Conservation (phyloP, 64 coral and sea anemone genomes). For the Dendronephthya gigantea region DNA sequence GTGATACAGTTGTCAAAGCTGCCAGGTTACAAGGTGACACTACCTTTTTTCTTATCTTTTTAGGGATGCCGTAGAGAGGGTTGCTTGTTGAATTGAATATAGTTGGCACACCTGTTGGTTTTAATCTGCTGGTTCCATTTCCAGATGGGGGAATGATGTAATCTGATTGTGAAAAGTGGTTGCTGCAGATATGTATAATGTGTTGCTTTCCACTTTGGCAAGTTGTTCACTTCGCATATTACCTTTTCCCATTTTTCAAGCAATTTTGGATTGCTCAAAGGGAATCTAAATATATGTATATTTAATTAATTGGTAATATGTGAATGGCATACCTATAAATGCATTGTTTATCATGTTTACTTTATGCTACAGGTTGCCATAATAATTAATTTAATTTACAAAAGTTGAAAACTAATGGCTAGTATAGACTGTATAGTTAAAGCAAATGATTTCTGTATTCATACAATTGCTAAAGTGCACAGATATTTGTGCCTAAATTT, state of each 20-base stretch:
- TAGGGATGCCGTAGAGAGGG: no score
- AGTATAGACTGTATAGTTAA: no score
- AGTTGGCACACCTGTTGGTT: background rate
- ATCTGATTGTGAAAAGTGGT: background rate
- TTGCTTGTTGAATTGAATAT: no score
- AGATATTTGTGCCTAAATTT: no score
- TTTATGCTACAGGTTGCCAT: no score
- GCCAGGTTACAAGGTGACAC: background rate
- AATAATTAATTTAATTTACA: no score
- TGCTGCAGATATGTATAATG: background rate
- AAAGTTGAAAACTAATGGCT: no score
- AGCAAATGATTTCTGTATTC: no score
- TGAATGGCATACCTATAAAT: no score
- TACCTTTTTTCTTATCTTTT: background rate
- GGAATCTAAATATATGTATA: background rate
- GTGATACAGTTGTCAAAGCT: background rate
- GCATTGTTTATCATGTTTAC: no score
- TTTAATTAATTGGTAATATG: no score
- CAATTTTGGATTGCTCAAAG: background rate
- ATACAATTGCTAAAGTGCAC: no score
- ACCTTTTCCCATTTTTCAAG: background rate
- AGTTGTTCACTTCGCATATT: background rate
- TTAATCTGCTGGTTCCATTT: background rate
- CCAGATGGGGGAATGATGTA: background rate
- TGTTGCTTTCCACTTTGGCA: background rate